phyloP scores from a whole-genome alignment of 2,113 vertebrate genomes.

The Camarhynchus parvulus region DNA sequence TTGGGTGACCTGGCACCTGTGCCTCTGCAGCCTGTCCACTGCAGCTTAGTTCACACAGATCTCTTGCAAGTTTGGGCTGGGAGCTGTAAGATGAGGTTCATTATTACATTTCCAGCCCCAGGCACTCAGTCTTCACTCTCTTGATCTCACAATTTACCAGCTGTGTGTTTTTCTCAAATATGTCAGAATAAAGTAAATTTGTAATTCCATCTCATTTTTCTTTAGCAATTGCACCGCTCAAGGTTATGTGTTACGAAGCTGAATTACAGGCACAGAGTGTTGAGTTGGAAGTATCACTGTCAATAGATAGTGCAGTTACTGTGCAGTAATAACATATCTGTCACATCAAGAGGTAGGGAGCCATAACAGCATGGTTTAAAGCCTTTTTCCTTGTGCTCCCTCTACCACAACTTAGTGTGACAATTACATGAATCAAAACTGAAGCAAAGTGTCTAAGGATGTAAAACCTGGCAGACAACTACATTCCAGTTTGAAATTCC shows the following conservation, averaged over 20 bases:
- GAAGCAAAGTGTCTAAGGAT: background rate
- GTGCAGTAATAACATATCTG: background rate
- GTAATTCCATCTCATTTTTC: background rate
- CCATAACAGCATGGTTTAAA: background rate
- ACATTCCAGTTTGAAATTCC: background rate
- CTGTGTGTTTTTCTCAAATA: background rate
- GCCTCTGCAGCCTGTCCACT: background rate
- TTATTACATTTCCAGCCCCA: background rate
- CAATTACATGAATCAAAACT: background rate
- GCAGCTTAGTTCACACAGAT: background rate
- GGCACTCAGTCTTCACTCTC: background rate
- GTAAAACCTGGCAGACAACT: background rate
- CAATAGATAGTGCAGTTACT: background rate
- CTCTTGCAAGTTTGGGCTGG: background rate
- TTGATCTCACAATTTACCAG: background rate
- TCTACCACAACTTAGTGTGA: background rate
- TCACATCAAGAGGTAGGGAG: background rate
- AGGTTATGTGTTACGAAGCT: background rate
- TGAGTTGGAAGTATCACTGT: background rate
- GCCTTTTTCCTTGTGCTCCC: background rate
- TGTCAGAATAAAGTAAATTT: background rate
- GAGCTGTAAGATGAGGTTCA: rapidly evolving
- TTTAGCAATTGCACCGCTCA: background rate
- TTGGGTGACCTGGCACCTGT: background rate
- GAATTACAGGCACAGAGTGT: background rate